Evolutionary conservation across 1,140 invertebrate genomes (phyloP), one percentile per base, ranked within the genome.

Genomic region (Drosophila persimilis): DNA sequence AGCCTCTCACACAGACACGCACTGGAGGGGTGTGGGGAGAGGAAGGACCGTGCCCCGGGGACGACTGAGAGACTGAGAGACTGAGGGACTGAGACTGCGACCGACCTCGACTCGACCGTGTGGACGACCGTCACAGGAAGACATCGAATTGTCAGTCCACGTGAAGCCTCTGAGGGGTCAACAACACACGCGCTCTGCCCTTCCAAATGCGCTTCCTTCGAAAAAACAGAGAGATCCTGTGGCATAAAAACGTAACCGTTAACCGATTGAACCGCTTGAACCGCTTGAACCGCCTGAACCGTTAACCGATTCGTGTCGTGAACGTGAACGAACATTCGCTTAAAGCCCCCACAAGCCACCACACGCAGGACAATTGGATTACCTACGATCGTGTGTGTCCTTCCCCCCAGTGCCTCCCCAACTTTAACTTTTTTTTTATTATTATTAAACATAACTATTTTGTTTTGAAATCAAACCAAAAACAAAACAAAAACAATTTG

Each of bases 101-200:
- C 54, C 15, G 41, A 54, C 53, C 63, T 55, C 69, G 63, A 55
- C 71, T 39, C 35, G 35, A 39, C 35, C 35, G 35, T 39, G 35
- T 39, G 35, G 52, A 70, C 75, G 83, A 86, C 79, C 71, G 84
- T 88, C 84, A 81, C 84, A 89, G 84, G 84, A 89, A 89, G 80
- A 80, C 77, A 75, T 75, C 74, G 60, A 73, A 71, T 72, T 85
- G 79, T 90, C 90, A 90, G 90, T 90, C 86, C 90, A 90, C 89
- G 83, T 85, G 80, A 85, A 90, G 83, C 84, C 90, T 88, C 83
- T 90, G 90, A 85, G 90, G 90, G 90, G 90, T 90, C 89, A 90
- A 90, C 89, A 90, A 89, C 83, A 88, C 72, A 88, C 83, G 63
- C 80, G 80, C 80, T 84, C 76, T 71, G 76, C 75, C 75, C 77